phyloP scores from a whole-genome alignment of 2,113 vertebrate species.

The Osmerus mordax region DNA sequence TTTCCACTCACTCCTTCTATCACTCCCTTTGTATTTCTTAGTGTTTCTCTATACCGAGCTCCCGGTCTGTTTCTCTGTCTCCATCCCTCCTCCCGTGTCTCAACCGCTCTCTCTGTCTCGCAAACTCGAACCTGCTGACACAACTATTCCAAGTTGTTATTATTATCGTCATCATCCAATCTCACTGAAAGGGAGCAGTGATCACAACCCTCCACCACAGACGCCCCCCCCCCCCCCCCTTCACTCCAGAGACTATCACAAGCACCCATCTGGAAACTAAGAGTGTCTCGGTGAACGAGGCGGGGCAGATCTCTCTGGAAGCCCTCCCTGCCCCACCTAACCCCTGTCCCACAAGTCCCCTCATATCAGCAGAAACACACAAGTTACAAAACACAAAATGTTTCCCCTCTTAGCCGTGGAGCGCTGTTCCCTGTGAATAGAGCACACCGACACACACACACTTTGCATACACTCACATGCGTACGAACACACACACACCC shows the following conservation, averaged over 20 bases:
- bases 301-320: slow-evolving; percentile 13
- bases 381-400: slow-evolving; percentile 40
- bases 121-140: slow-evolving; percentile 29
- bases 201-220: slow-evolving; percentile 24
- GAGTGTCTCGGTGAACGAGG: slow-evolving; percentile 30
- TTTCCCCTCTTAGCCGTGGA: slow-evolving; percentile 34
- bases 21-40: neutral
- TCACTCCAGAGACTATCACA: slow-evolving; percentile 36
- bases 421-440: slow-evolving; percentile 68
- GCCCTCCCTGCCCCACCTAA: neutral
- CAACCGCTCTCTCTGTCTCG: neutral
- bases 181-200: slow-evolving; percentile 6
- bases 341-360: slow-evolving; percentile 32
- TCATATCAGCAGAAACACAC: slow-evolving; percentile 34
- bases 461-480: neutral
- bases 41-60: neutral
- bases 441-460: slow-evolving; percentile 42
- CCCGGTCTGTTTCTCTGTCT: slow-evolving; percentile 3
- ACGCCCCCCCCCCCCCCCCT: slow-evolving; percentile 7
- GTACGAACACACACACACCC: neutral
- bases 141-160: slow-evolving; percentile 22
- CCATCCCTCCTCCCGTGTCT: neutral
- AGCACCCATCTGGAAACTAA: slow-evolving; percentile 49
- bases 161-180: slow-evolving; percentile 10
- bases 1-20: slow-evolving; percentile 35